Conservation (phyloP, 2,113 vertebrate species). For the Apistogramma diplotaenia region DNA sequence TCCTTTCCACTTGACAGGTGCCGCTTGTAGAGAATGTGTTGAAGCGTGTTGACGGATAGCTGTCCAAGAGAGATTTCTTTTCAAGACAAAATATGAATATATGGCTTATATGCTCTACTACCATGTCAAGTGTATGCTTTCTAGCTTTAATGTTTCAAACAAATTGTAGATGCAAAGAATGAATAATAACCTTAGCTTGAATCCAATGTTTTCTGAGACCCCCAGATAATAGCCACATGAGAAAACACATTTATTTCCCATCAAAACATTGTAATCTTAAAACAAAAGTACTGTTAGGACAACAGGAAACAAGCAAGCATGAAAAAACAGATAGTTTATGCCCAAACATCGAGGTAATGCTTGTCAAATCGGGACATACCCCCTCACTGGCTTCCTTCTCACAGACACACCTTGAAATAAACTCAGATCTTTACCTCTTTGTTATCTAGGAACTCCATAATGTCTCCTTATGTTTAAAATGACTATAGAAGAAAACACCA, state of each 20-base stretch:
- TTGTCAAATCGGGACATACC: neutral
- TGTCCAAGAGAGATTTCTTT: slow-evolving; percentile 26
- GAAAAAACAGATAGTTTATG: neutral
- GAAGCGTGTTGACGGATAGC: slow-evolving; percentile 39
- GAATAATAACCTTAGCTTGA: neutral
- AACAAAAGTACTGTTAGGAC: neutral
- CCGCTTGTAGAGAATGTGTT: slow-evolving; percentile 24
- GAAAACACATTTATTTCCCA: neutral
- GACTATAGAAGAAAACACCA: neutral
- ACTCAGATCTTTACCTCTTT: neutral
- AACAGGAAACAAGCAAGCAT: neutral
- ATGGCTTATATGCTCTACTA: neutral
- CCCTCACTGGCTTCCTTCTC: neutral
- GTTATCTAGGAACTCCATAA: neutral
- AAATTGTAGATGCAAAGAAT: neutral
- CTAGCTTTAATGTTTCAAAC: neutral
- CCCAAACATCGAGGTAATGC: accelerated
- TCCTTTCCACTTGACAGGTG: slow-evolving; percentile 42
- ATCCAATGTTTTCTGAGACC: neutral
- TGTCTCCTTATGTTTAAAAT: neutral
- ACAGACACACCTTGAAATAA: neutral
- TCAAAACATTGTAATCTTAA: neutral
- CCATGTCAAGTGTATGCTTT: neutral
- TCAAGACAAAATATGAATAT: neutral
- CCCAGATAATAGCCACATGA: neutral